Percentiles rank a stretch among this genome's conserved stretches.
These are phyloP conservation scores for Umimayanthus kanabou DNA, from an alignment of 92 coral and sea anemone genomes.

Conservation along the genomic window DNA sequence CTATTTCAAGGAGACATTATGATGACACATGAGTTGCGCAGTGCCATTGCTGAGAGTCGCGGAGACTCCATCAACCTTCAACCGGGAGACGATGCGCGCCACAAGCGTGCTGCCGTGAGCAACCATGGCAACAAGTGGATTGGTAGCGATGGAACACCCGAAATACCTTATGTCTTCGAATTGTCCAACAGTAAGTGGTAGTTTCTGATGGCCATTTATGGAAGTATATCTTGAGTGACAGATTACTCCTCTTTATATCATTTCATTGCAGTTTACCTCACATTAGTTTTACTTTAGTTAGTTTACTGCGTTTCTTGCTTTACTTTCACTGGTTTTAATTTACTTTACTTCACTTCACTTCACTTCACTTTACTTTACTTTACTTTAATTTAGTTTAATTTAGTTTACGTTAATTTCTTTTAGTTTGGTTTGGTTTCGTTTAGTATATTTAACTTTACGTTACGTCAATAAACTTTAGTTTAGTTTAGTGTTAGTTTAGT, in stretches of 20 bases:
- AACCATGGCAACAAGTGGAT: conserved; percentile 31
- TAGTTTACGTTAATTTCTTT: too few relatives aligned
- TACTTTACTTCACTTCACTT: neutral
- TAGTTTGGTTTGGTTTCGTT: too few relatives aligned
- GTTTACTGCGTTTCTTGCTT: too few relatives aligned
- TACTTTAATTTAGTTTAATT: neutral
- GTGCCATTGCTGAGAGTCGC: conserved; percentile 13
- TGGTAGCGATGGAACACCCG: conserved; percentile 33
- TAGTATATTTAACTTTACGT: too few relatives aligned
- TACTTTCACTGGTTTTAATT: too few relatives aligned
- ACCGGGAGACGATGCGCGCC: neutral
- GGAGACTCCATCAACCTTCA: conserved; percentile 20
- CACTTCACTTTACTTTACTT: neutral
- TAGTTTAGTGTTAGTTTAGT: neutral
- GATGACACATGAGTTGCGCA: conserved; percentile 32
- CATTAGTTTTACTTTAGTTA: too few relatives aligned
- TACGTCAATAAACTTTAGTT: too few relatives aligned
- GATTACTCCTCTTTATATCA: too few relatives aligned
- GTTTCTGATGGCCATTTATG: neutral
- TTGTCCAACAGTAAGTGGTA: conserved; percentile 15
- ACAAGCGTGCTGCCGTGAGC: conserved; percentile 25
- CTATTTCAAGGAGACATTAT: conserved; percentile 40
- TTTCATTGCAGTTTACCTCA: too few relatives aligned
- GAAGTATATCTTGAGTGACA: neutral
- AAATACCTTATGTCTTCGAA: conserved; percentile 39